phyloP scores from a whole-genome alignment of 2,113 vertebrate genomes.

The Glaucomys volans region DNA sequence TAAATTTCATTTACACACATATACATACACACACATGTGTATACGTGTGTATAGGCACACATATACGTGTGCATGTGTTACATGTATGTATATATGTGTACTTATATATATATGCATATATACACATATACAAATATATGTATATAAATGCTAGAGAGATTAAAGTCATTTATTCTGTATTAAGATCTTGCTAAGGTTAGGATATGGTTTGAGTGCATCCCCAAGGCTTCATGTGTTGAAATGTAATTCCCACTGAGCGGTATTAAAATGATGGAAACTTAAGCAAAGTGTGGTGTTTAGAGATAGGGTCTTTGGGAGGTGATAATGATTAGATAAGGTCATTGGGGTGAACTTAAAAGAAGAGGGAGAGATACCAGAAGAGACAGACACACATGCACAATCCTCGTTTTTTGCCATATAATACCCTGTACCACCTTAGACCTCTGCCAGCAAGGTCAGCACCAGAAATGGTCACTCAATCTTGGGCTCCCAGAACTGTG shows the following conservation, averaged over 20 bases:
- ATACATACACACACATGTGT: neutral
- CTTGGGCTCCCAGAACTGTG: neutral
- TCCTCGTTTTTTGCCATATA: neutral
- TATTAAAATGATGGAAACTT: neutral
- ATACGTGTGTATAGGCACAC: neutral
- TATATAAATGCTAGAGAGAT: neutral
- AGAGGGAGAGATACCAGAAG: neutral
- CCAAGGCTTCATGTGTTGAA: neutral
- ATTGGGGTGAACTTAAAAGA: neutral
- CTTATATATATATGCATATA: too few species aligned
- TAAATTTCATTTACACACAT: neutral
- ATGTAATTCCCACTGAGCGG: neutral
- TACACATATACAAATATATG: neutral
- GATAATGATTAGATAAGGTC: neutral
- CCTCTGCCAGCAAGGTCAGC: neutral
- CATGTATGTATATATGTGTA: too few species aligned
- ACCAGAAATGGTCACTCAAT: neutral
- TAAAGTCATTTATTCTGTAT: neutral
- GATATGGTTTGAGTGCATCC: neutral
- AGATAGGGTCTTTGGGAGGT: neutral
- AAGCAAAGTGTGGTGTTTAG: neutral
- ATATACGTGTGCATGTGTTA: too few species aligned
- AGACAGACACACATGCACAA: neutral
- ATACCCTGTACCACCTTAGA: too few species aligned
- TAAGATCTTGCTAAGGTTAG: neutral